phyloP scores from a whole-genome alignment of 2,113 vertebrate genomes.

The Callipepla californica region DNA sequence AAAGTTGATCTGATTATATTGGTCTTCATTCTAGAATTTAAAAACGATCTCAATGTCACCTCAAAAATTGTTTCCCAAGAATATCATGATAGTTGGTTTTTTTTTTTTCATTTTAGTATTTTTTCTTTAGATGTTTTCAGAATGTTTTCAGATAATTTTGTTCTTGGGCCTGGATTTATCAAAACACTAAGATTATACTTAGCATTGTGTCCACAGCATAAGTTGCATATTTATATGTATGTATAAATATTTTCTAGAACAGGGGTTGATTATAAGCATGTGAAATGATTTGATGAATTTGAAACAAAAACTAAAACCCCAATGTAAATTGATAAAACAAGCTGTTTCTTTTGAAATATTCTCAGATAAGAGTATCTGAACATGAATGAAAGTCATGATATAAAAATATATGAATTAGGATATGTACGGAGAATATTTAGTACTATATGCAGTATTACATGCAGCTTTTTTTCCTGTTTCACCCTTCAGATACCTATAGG shows the following conservation, averaged over 20 bases:
- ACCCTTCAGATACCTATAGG: not conserved
- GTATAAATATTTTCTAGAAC: conserved; percentile 50
- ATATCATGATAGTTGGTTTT: conserved; percentile 23
- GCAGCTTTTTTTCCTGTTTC: not conserved
- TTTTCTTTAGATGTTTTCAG: conserved; percentile 48
- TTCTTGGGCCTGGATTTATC: conserved; percentile 57
- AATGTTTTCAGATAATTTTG: conserved; percentile 57
- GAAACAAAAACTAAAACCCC: conserved; percentile 36
- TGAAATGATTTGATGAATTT: conserved; percentile 21
- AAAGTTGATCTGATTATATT: conserved; percentile 9
- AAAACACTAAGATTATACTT: conserved; percentile 56
- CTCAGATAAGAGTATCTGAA: not conserved
- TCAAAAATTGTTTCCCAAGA: conserved; percentile 41
- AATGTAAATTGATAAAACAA: conserved; percentile 23
- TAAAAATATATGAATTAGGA: not conserved
- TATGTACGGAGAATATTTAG: not conserved
- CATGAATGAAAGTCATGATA: not conserved
- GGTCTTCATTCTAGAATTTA: conserved; percentile 9
- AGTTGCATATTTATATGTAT: conserved; percentile 46
- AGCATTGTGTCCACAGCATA: conserved; percentile 53
- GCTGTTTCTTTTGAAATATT: not conserved
- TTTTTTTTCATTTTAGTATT: conserved; percentile 41
- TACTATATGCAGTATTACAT: not conserved
- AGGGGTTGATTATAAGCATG: conserved; percentile 29
- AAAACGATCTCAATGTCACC: conserved; percentile 25